Evolutionary conservation across 2,888 invertebrate species (phyloP), one percentile per base, ranked within the genome.

Genomic region (Ormyrus rosae): DNA sequence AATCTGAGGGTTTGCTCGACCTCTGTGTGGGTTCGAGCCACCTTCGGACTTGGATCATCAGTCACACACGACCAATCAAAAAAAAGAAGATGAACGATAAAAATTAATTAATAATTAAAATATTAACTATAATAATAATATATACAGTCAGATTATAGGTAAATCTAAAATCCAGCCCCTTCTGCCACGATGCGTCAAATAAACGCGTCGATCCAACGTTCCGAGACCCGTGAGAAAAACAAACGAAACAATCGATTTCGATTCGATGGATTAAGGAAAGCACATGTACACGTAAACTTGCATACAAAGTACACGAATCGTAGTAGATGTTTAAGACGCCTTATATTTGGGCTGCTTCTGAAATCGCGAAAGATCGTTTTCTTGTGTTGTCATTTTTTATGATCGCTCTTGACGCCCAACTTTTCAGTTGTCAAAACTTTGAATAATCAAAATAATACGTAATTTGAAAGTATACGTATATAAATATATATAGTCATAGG

Each of bases 1-100:
- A 78, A 75, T 81, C 78, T 72, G 75, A 78, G 75, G 81, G 81
- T 81, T 81, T 63, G 78, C 78, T 75, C 81, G 78, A 81, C 63
- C 69, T 4, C 7, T 5, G 11, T 48, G n/a, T 2, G 48, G 51
- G 60, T 55, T 78, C 77, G 81, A 75, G 78, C 71, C 75, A 75
- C 81, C 75, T 75, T 75, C 75, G 75, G 75, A 76, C 71, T 78
- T 81, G 63, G 75, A 81, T 81, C 81, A 56, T 34, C 19, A 34
- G 34, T 34, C 34, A 13, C 53, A 64, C 58, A 75, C 72, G 67
- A 68, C 78, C 78, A 78, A 81, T 78, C 81, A 81, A 81, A 81
- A 80, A 69, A 63, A 65, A 46, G 6, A 58, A 48, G 51, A 7
- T 34, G 11, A 61, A 50, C 55, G 13, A 69, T 50, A 51, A 45